Percentiles rank a stretch among this genome's conserved stretches.
These are phyloP conservation scores for Melanotaenia nigrans DNA, from an alignment of 2,797 vertebrate species.

Conservation along the genomic window DNA sequence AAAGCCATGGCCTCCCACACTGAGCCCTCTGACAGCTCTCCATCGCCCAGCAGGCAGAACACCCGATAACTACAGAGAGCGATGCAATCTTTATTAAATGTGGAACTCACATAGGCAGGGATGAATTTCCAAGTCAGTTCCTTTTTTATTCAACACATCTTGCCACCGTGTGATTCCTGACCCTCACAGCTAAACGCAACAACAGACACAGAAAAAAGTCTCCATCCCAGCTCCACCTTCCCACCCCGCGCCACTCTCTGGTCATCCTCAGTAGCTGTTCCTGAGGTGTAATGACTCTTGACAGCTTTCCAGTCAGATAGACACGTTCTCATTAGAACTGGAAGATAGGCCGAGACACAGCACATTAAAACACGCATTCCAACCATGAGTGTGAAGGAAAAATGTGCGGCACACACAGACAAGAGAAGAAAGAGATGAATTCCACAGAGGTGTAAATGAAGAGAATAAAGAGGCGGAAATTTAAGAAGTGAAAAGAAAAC, in stretches of 20 bases:
- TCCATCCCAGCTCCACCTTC: conserved; percentile 6
- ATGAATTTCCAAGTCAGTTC: conserved; percentile 25
- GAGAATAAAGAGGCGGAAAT: conserved; percentile 16
- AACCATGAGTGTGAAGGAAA: conserved; percentile 28
- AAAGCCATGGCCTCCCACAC: conserved; percentile 97
- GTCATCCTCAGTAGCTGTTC: conserved; percentile 44
- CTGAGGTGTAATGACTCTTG: conserved; percentile 62
- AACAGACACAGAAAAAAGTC: neutral
- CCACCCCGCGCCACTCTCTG: neutral
- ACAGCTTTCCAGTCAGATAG: conserved; percentile 84
- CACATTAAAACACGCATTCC: conserved; percentile 73
- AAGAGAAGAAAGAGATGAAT: conserved; percentile 28
- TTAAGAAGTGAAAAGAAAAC: conserved; percentile 2
- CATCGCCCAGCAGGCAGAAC: conserved; percentile 91
- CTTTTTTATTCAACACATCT: conserved; percentile 3
- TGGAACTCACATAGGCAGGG: neutral
- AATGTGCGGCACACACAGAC: conserved; percentile 7
- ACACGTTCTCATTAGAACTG: conserved; percentile 72
- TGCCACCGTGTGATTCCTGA: conserved; percentile 29
- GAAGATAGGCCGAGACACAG: conserved; percentile 68
- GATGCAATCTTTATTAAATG: neutral
- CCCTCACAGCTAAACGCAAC: conserved; percentile 35
- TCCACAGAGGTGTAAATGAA: conserved; percentile 20
- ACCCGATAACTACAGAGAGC: conserved; percentile 84
- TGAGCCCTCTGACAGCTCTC: conserved; percentile 91